phyloP scores from a whole-genome alignment of 2,888 invertebrate genomes.

The Psylliodes chrysocephalus region DNA sequence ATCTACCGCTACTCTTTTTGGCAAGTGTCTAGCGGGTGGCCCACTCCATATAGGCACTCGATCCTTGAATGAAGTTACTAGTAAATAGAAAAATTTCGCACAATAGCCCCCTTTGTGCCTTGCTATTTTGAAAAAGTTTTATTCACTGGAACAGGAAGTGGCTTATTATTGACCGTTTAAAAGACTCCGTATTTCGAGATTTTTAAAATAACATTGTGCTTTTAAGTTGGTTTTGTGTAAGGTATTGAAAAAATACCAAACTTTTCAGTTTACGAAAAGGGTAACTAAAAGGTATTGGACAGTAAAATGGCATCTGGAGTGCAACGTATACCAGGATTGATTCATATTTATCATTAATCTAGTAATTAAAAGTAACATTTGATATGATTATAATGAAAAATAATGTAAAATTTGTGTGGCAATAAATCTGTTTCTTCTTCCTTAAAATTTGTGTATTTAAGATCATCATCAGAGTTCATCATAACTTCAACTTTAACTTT shows the following conservation, averaged over 20 bases:
- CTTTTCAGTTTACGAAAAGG: background rate
- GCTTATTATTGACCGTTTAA: conserved; percentile 39
- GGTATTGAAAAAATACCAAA: conserved; percentile 1
- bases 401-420: too few species aligned
- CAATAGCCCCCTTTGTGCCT: conserved; percentile 27
- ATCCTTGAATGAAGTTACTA: conserved; percentile 35
- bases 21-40: conserved; percentile 32
- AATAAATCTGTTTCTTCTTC: too few species aligned
- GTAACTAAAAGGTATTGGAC: background rate
- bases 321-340: too few species aligned
- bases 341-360: too few species aligned
- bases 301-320: background rate
- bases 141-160: conserved; percentile 38
- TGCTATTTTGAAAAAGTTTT: conserved; percentile 32
- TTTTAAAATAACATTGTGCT: conserved; percentile 19
- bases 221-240: conserved; percentile 25
- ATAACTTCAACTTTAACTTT: too few species aligned
- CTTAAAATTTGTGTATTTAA: too few species aligned
- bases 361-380: too few species aligned
- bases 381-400: too few species aligned
- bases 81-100: conserved; percentile 32
- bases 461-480: too few species aligned
- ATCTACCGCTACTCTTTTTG: conserved; percentile 4
- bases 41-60: conserved; percentile 30
- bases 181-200: conserved; percentile 29